A percentile compares a stretch with the other conserved stretches of the same genome.
These are phyloP conservation scores for Geopemphigus sp. DNA, from an alignment of 1,140 invertebrate species.

Conservation along the genomic window DNA sequence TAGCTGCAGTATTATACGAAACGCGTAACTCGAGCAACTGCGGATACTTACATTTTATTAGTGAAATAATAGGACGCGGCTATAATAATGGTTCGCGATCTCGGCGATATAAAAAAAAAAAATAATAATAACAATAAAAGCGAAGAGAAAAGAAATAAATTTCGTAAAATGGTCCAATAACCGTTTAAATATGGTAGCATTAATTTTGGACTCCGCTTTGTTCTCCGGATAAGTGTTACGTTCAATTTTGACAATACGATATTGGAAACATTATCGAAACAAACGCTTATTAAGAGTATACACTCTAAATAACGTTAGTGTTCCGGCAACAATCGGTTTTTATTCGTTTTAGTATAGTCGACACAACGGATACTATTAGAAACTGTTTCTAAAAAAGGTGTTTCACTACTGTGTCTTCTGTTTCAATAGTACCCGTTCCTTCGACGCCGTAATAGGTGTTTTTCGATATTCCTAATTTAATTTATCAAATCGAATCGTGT, in stretches of 20 bases:
- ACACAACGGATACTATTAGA: neutral
- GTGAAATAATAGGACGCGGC: neutral
- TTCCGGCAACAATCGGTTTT: neutral
- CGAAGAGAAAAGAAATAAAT: slow-evolving; percentile 5
- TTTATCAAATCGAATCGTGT: no score
- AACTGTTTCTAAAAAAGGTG: neutral
- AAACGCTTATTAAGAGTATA: neutral
- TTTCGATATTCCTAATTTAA: no score
- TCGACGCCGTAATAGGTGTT: no score
- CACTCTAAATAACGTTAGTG: neutral
- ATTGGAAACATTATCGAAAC: neutral
- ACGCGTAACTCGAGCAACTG: neutral
- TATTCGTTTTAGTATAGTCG: neutral
- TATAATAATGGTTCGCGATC: neutral
- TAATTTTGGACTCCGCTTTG: slow-evolving; percentile 3
- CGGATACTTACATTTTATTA: slow-evolving; percentile 10
- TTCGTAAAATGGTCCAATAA: slow-evolving; percentile 6
- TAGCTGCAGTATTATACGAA: neutral
- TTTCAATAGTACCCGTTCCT: no score
- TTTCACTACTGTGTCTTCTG: neutral
- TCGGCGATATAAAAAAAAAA: neutral
- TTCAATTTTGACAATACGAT: slow-evolving; percentile 11
- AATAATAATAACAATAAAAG: neutral
- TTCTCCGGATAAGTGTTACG: neutral
- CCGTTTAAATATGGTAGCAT: neutral